Conservation (phyloP, 1,140 invertebrate genomes). For the Thrips palmi region DNA sequence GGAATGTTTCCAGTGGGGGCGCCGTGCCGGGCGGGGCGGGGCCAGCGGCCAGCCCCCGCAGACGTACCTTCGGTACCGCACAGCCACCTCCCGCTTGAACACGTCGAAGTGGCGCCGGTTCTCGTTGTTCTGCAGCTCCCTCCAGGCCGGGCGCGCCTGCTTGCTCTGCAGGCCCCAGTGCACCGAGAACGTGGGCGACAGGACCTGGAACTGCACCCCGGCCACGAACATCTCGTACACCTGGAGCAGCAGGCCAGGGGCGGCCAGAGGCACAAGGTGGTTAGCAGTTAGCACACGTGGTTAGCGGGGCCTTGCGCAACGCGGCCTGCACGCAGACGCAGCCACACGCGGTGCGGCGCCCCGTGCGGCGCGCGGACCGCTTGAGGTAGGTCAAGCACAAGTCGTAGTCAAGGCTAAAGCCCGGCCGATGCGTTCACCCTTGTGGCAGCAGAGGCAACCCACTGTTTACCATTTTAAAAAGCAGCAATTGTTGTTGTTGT, state of each 20-base stretch:
- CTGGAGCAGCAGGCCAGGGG: slow-evolving; percentile 33
- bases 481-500: neutral
- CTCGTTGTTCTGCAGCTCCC: slow-evolving; percentile 65
- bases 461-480: neutral
- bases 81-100: slow-evolving; percentile 69
- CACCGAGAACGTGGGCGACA: slow-evolving; percentile 76
- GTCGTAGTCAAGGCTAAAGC: too few species aligned
- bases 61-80: too few species aligned
- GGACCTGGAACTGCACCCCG: slow-evolving; percentile 73
- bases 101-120: slow-evolving; percentile 65
- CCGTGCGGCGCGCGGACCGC: too few species aligned
- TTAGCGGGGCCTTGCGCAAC: slow-evolving; percentile 13
- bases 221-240: slow-evolving; percentile 87
- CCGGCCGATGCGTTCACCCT: too few species aligned
- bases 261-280: slow-evolving; percentile 10
- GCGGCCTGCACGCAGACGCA: too few species aligned
- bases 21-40: too few species aligned
- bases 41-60: too few species aligned
- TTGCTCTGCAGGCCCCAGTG: slow-evolving; percentile 75
- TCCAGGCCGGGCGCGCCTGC: slow-evolving; percentile 55
- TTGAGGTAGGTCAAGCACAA: too few species aligned
- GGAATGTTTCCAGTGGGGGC: too few species aligned
- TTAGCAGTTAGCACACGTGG: slow-evolving; percentile 10
- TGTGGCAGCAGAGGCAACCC: too few species aligned
- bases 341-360: too few species aligned